phyloP scores from a whole-genome alignment of 2,888 invertebrate species.

The Hyppa rectilinea region DNA sequence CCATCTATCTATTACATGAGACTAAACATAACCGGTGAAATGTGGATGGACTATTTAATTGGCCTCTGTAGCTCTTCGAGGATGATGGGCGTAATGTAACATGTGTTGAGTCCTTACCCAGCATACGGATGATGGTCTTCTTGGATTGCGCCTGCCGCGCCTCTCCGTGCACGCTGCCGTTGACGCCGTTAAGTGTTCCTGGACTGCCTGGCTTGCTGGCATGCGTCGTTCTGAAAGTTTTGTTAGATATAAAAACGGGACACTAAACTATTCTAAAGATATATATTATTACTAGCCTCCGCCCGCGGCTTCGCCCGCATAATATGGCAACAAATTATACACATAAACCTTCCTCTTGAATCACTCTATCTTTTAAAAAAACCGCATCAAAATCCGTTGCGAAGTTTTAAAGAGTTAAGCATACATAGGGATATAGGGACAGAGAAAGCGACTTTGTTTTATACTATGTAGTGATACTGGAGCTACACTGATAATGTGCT shows the following conservation, averaged over 20 bases:
- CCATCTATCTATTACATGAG: no score
- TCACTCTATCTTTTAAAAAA: no score
- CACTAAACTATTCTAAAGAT: no score
- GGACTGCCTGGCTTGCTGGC: conserved; percentile 81
- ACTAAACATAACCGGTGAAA: not conserved
- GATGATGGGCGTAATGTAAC: not conserved
- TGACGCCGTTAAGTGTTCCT: conserved; percentile 85
- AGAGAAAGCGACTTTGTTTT: no score
- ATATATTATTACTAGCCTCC: no score
- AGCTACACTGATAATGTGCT: not conserved
- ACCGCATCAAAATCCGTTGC: no score
- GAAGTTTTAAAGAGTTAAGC: no score
- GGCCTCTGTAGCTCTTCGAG: not conserved
- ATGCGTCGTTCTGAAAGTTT: conserved; percentile 78
- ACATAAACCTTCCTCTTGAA: no score
- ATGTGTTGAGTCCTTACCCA: conserved; percentile 90
- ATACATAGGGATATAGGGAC: no score
- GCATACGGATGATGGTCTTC: conserved; percentile 94
- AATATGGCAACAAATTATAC: no score
- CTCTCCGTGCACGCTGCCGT: conserved; percentile 93
- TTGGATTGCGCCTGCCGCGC: conserved; percentile 93
- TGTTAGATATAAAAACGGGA: not conserved
- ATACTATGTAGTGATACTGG: no score
- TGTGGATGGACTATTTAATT: not conserved
- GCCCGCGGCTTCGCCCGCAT: no score